Evolutionary conservation across 2,113 vertebrate species (phyloP), one percentile per base, ranked within the genome.

Genomic region (Coracopsis vasa): DNA sequence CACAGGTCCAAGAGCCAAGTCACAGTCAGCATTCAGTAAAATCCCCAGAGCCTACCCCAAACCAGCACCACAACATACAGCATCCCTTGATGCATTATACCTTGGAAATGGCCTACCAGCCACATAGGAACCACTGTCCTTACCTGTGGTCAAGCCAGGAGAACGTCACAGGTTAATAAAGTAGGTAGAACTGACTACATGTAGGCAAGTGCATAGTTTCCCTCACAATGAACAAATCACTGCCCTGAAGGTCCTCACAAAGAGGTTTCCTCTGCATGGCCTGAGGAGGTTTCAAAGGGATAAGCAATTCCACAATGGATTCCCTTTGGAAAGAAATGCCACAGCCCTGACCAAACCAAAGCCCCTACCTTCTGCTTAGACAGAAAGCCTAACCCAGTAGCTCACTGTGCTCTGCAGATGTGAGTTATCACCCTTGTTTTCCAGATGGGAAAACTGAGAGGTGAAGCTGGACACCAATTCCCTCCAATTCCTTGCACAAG

Each of bases 181-280:
- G 27, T 0, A 17, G 19, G 6, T 3, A 39, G 27, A 64, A 41
- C 11, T 47, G 42, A 45, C 33, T 2, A 3, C 3, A 10, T 4
- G 1, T 3, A 18, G 17, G 35, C 16, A 72, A 86, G 51, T 1
- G 9, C 0, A 0, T 4, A 1, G 2, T 16, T 78, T 31, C 24
- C 9, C 44, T 21, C 0, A 1, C 28, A 41, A 58, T 8, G 3
- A 70, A n/a, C 15, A 44, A 35, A 39, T n/a, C 29, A 3, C 45
- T 45, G 65, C 35, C 42, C 58, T 1, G 2, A 0, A 1, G 74
- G 35, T 72, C 23, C 70, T 35, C 2, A 0, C 69, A 20, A 29
- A n/a, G 29, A 21, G 31, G 16, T 61, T 71, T 28, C 9, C 42
- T 12, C 15, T 20, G 33, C 3, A 0, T 0, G 28, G 16, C 4